Base-by-base conservation (phyloP, 2,888 invertebrate genomes). In the Pristionchus arcanus region DNA sequence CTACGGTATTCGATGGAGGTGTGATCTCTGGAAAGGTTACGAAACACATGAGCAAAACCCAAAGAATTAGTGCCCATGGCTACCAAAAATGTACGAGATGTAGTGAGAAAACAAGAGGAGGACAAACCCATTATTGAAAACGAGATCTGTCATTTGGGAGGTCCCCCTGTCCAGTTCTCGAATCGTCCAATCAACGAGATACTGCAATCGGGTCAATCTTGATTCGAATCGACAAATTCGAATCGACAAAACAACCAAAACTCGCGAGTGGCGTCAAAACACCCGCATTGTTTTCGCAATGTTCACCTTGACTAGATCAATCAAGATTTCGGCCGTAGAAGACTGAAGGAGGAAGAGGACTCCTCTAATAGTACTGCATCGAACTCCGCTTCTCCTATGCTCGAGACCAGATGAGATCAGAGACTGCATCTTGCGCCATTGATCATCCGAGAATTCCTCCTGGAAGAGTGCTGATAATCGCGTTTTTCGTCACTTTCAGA, bases 121-220 rank as follows among this genome's bases (percentile, higher is more conserved):
- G n/a, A 59, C 81, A 21, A 34, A 91, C 91, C 90, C 90, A 37
- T 71, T 42, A 42, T 89, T 66, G 81, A 66, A 31, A 5, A 89
- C 85, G 16, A 81, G 68, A 71, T 91, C 91, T 16, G 90, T 25
- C 34, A 81, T 34, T 16, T 83, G 31, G 0, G 86, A 55, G 0
- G 66, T 37, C 11, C 81, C 81, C 25, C 49, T 77, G 4, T 84
- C 89, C 9, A 90, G 37, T 88, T 91, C 90, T 5, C 86, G 53
- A 9, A 87, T 53, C 53, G 87, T 74, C 87, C 87, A 88, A 25
- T 88, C 87, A 9, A 88, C 87, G 11, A 88, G 87, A 49, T 28
- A 74, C 87, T 88, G 81, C 37, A 81, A 53, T 37, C 31, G 34
- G 13, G 13, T 74, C 25, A 28, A 71, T 71, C 34, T 34, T 34